A percentile compares a stretch with the other conserved stretches of the same genome.
These are phyloP conservation scores for Bombus superbus DNA, from an alignment of 1,140 invertebrate species.

Conservation along the genomic window DNA sequence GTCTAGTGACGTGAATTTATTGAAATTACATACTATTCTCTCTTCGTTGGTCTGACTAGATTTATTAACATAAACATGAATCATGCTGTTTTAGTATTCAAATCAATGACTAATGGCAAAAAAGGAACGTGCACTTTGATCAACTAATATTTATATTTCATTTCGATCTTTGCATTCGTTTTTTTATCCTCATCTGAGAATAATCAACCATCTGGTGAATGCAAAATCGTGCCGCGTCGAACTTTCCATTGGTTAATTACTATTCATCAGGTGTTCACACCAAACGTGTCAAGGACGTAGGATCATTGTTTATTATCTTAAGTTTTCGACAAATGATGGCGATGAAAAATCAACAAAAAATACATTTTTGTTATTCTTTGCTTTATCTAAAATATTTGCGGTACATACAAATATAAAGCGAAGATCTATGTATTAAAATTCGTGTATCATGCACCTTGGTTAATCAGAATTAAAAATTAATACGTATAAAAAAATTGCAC, in stretches of 20 bases:
- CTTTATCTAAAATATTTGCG: neutral
- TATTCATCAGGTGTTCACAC: slow-evolving; percentile 44
- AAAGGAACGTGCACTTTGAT: neutral
- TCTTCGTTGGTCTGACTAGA: too few species aligned
- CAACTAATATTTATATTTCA: neutral
- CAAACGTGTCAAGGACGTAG: slow-evolving; percentile 65
- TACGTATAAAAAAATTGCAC: too few species aligned
- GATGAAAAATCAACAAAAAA: neutral
- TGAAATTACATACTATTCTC: neutral
- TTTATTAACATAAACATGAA: neutral
- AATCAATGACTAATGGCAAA: neutral
- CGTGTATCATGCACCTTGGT: too few species aligned
- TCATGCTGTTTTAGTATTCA: neutral
- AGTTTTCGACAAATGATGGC: slow-evolving; percentile 4
- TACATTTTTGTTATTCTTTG: neutral
- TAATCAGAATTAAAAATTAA: neutral
- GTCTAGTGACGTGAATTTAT: neutral
- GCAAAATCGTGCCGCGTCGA: neutral
- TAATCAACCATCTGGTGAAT: neutral
- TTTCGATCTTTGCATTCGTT: neutral
- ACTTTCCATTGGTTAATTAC: slow-evolving; percentile 34
- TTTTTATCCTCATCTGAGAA: neutral
- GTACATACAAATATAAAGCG: too few species aligned
- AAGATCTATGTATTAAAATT: too few species aligned
- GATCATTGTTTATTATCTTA: slow-evolving; percentile 33